These are phyloP conservation scores for Nephrotoma appendiculata DNA, from an alignment of 2,888 invertebrate genomes.

Conservation along the genomic window DNA sequence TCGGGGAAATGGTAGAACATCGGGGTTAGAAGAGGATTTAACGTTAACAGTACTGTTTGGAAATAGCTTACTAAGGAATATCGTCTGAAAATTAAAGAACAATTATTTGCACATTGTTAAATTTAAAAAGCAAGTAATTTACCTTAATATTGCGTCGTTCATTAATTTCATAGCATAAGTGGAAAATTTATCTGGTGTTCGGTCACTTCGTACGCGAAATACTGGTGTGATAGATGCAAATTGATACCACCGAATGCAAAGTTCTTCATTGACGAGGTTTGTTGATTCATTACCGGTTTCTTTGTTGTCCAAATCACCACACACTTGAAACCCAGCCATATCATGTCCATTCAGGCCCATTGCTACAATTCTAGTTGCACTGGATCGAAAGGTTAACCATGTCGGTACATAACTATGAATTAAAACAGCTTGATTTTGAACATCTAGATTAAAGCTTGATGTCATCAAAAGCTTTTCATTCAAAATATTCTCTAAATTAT, in stretches of 20 bases:
- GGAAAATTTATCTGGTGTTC: slow-evolving; percentile 6
- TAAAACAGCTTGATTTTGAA: background rate
- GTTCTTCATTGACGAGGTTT: background rate
- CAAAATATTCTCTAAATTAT: background rate
- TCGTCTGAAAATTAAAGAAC: background rate
- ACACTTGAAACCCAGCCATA: slow-evolving; percentile 6
- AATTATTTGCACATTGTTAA: background rate
- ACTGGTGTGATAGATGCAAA: slow-evolving; percentile 7
- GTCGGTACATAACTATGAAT: background rate
- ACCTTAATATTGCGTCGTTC: slow-evolving; percentile 4
- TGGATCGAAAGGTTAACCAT: slow-evolving; percentile 5
- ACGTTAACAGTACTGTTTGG: background rate
- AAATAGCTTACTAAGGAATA: background rate
- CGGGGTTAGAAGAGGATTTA: background rate
- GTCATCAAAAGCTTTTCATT: background rate
- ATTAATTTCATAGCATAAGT: slow-evolving; percentile 8
- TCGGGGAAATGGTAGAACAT: background rate
- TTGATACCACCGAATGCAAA: slow-evolving; percentile 10
- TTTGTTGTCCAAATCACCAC: slow-evolving; percentile 4
- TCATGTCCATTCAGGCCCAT: slow-evolving; percentile 5
- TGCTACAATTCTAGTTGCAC: slow-evolving; percentile 6
- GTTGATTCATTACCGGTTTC: background rate
- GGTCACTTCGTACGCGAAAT: slow-evolving; percentile 4
- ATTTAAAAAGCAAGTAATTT: background rate
- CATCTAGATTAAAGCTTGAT: background rate